Percentiles rank a stretch among this genome's conserved stretches.
Evolutionary conservation across 2,113 vertebrate species (phyloP).

Genomic region (Axis porcinus): DNA sequence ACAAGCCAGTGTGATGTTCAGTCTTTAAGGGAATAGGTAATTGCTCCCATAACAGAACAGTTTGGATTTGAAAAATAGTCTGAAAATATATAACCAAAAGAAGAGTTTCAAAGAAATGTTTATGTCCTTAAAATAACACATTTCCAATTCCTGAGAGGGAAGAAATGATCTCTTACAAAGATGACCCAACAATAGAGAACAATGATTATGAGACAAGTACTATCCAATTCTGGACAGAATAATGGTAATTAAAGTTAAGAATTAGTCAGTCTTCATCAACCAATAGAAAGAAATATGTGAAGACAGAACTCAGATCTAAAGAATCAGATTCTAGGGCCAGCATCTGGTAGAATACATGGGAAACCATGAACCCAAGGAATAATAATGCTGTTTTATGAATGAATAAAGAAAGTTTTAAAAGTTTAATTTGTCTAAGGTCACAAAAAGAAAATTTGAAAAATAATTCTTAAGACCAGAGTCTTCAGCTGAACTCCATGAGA

Average conservation of each 20-base stretch:
- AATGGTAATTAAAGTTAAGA: not conserved
- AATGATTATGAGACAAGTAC: not conserved
- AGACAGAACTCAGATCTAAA: not conserved
- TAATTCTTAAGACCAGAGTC: not conserved
- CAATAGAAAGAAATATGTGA: not conserved
- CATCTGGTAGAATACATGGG: not conserved
- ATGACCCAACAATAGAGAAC: not conserved
- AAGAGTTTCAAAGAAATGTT: not conserved
- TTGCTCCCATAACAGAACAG: not conserved
- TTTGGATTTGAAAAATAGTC: slow-evolving; percentile 19
- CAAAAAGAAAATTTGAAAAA: not conserved
- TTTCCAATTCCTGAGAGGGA: not conserved
- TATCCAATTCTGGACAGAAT: not conserved
- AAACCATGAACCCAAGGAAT: not conserved
- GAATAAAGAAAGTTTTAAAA: not conserved
- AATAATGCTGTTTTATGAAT: not conserved
- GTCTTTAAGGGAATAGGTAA: not conserved
- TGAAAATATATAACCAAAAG: not conserved
- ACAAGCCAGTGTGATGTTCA: not conserved
- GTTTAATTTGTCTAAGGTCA: not conserved
- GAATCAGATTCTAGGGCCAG: not conserved
- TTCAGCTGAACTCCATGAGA: not conserved
- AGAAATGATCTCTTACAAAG: not conserved
- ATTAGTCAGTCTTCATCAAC: not conserved
- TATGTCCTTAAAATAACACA: not conserved